Evolutionary conservation across 2,888 invertebrate genomes (phyloP), one percentile per base, ranked within the genome.

Genomic region (Phortica okadai): DNA sequence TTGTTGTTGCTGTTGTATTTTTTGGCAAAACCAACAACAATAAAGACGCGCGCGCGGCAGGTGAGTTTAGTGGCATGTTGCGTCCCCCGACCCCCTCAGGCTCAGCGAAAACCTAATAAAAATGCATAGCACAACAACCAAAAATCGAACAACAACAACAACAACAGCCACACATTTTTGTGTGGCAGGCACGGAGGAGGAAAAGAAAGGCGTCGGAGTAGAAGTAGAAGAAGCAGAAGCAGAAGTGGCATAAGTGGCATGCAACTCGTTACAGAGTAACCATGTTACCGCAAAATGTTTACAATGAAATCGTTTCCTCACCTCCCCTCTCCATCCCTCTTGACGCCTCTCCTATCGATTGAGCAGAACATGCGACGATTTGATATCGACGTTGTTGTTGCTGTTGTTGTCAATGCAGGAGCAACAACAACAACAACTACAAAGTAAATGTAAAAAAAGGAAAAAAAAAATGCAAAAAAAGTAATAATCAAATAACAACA

Each of bases 241-340:
- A 50, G 50, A 2, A 33, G 50, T 50, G 14, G 50, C 8, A 8
- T 8, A 50, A 50, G 14, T 11, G 50, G 50, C 33, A 33, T 33
- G 33, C 33, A 33, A 50, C 50, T 11, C 50, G 21, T 16, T 25
- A 16, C 16, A 62, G 62, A 62, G 62, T 81, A 83, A 84, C 84
- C 82, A 83, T 84, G 83, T 84, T 80, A 84, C 83, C 83, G 83
- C 83, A 83, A 80, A 83, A 83, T 21, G 80, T 80, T 56, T 84
- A 80, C 85, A 75, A 83, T 77, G 83, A 84, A 84, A 78, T 70
- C 76, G 72, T 79, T 75, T 54, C 11, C 54, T 59, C 16, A 6
- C 59, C 25, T 2, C 58, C 2, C n/a, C 59, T 21, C 21, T 21
- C 21, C 21, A 0, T 21, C 21, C 21, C 21, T 21, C 21, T 21